Evolutionary conservation across 2,888 invertebrate genomes (phyloP).

Genomic region (Stomorhina lunata): DNA sequence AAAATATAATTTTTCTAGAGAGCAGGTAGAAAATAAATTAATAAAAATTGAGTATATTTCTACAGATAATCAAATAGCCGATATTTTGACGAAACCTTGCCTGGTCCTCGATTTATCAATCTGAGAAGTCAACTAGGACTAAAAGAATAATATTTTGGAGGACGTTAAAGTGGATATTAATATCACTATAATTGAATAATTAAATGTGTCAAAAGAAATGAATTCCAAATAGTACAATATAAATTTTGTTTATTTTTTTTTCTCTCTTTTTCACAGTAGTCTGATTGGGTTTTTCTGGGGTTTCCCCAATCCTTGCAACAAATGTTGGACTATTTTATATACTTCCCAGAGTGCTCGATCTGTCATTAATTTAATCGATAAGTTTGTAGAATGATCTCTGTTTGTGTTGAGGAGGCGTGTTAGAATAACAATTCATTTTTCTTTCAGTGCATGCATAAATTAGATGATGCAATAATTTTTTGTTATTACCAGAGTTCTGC

Average conservation of each 20-base stretch:
- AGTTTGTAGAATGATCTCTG: too few species aligned
- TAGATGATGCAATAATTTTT: too few species aligned
- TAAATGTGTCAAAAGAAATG: too few species aligned
- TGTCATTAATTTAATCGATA: too few species aligned
- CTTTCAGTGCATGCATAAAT: too few species aligned
- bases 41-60: constrained; percentile 63
- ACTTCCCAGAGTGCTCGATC: background rate
- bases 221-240: too few species aligned
- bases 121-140: constrained; percentile 32
- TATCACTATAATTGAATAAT: too few species aligned
- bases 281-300: constrained; percentile 39
- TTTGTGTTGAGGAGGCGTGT: too few species aligned
- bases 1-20: constrained; percentile 65
- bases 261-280: background rate
- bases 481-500: too few species aligned
- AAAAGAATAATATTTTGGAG: background rate
- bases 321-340: constrained; percentile 28
- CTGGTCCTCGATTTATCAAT: constrained; percentile 31
- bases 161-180: too few species aligned
- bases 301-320: constrained; percentile 36
- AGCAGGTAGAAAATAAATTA: constrained; percentile 62
- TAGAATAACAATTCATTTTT: too few species aligned
- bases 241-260: background rate
- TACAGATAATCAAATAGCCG: constrained; percentile 58
- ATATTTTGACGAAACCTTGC: constrained; percentile 59